A percentile compares a stretch with the other conserved stretches of the same genome.
Evolutionary conservation across 1,140 invertebrate genomes (phyloP).

Genomic region (Meloidogyne chitwoodi): DNA sequence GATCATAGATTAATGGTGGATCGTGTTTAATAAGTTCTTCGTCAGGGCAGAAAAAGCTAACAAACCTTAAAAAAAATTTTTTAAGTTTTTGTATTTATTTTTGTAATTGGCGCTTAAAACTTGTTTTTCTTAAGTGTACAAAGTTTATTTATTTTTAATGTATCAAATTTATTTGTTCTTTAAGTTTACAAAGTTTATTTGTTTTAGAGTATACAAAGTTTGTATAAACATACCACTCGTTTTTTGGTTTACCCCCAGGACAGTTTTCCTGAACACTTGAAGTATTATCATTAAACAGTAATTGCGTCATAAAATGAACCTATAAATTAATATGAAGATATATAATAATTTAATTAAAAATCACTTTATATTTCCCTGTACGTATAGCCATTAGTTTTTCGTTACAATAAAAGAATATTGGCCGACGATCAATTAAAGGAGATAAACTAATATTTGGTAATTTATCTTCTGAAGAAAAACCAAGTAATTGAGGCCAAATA

Average conservation of each 20-base stretch:
- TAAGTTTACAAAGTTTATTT: no score
- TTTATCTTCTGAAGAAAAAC: not conserved
- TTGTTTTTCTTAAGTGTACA: not conserved
- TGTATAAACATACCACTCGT: slow-evolving; percentile 45
- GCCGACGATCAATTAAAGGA: slow-evolving; percentile 34
- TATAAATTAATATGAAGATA: not conserved
- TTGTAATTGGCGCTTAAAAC: no score
- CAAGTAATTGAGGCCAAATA: slow-evolving; percentile 16
- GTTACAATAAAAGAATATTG: slow-evolving; percentile 59
- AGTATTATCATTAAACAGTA: slow-evolving; percentile 52
- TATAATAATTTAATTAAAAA: not conserved
- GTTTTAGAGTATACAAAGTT: not conserved
- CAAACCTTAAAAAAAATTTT: slow-evolving; percentile 44
- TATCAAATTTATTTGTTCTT: no score
- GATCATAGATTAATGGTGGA: slow-evolving; percentile 54
- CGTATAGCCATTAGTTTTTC: slow-evolving; percentile 55
- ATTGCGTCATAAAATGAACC: slow-evolving; percentile 54
- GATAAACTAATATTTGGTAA: not conserved
- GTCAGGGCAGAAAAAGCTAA: slow-evolving; percentile 56
- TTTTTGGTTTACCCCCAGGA: slow-evolving; percentile 41
- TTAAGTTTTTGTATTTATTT: no score
- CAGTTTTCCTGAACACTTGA: slow-evolving; percentile 50
- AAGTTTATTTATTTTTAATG: no score
- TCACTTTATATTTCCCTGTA: slow-evolving; percentile 52
- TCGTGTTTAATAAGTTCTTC: slow-evolving; percentile 44